Percentiles rank a stretch among this genome's conserved stretches.
Evolutionary conservation across 2,888 invertebrate genomes (phyloP).

Genomic region (Sturmia bella): DNA sequence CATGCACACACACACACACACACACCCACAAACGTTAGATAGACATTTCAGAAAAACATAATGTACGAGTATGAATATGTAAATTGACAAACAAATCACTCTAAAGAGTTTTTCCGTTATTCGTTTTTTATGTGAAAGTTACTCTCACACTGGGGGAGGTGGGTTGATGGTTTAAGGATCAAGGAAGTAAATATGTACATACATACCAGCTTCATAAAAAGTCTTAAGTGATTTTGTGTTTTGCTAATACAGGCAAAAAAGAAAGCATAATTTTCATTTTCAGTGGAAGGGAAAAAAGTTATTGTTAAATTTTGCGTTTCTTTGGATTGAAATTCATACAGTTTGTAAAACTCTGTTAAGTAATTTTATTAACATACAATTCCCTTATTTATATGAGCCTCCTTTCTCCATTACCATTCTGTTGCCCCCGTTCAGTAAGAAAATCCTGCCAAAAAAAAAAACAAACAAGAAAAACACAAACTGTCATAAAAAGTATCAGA

Average conservation of each 20-base stretch:
- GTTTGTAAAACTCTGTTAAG: slow-evolving; percentile 59
- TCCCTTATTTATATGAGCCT: slow-evolving; percentile 45
- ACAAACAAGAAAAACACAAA: slow-evolving; percentile 27
- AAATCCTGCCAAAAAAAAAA: slow-evolving; percentile 29
- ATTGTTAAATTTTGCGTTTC: slow-evolving; percentile 45
- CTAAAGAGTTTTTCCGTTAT: slow-evolving; percentile 60
- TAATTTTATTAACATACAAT: slow-evolving; percentile 63
- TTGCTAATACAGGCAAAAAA: slow-evolving; percentile 22
- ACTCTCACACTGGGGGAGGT: slow-evolving; percentile 53
- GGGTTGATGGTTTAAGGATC: slow-evolving; percentile 42
- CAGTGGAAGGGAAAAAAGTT: slow-evolving; percentile 49
- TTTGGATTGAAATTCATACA: slow-evolving; percentile 38
- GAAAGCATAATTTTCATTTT: slow-evolving; percentile 1
- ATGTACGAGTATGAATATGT: slow-evolving; percentile 74
- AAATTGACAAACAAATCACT: slow-evolving; percentile 80
- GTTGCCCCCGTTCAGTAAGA: not conserved
- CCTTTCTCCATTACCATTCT: not conserved
- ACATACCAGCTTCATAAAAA: slow-evolving; percentile 26
- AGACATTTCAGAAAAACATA: slow-evolving; percentile 53
- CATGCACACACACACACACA: too few relatives aligned
- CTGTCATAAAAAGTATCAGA: slow-evolving; percentile 73
- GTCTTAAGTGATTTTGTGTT: slow-evolving; percentile 57
- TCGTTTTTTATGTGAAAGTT: slow-evolving; percentile 66
- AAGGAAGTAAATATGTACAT: slow-evolving; percentile 13
- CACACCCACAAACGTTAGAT: too few relatives aligned